Base-by-base conservation (phyloP, 2,888 invertebrate species). In the Ypsolopha scabrella region DNA sequence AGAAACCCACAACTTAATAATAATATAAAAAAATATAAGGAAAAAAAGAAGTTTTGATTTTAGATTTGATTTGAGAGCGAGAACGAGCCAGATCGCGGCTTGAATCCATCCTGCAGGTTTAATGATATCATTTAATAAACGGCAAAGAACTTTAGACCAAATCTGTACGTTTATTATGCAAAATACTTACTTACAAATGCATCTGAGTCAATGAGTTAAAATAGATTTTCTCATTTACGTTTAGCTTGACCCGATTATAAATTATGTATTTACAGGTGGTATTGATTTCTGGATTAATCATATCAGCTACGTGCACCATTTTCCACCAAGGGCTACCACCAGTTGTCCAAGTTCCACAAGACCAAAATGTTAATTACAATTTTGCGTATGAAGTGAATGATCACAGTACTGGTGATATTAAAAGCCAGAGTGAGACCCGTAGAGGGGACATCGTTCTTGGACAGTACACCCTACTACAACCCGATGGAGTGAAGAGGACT, bases 331-430 rank as follows among this genome's bases (percentile, higher is more conserved):
- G 66, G 6, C 66, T 67, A 8, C 63, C 73, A n/a, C 46, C 52
- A 11, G 9, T 34, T 1, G 48, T 61, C 6, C 45, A 51, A 7
- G 46, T 53, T 9, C 51, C 47, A 9, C 54, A 52, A 39, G 35
- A 48, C 11, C 49, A 36, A 47, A 47, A 14, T 36, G 50, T 43
- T 58, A 80, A 80, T 64, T 89, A 89, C 67, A 80, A 81, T 59
- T 89, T 86, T 58, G 81, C 86, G 3, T 89, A 89, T 57, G 83
- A 88, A 48, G 87, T 89, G 24, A 87, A 88, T 57, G 88, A 89
- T 54, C 68, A 68, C 3, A 68, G 80, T 34, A 88, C 89, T 0
- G 88, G 89, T 11, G 89, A 89, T 58, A 68, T 81, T 43, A 89
- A 89, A 58, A 86, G 73, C 57, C 89, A 88, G 57, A 80, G 80